Conservation (phyloP, 2,888 invertebrate genomes). For the Eulithis prunata region DNA sequence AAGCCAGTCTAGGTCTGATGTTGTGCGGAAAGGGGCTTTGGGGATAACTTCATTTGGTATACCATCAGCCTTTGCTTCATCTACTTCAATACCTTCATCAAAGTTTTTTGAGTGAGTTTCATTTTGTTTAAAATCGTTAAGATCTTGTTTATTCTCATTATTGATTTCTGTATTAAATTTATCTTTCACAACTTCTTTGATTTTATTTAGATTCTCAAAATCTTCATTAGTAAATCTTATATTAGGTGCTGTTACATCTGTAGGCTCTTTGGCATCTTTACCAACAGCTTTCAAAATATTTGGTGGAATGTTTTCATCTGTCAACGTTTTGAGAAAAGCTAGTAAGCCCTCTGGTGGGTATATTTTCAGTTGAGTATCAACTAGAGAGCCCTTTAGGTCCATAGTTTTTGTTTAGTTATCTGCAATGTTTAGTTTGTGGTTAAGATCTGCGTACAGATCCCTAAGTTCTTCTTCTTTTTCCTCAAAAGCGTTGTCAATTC, state of each 20-base stretch:
- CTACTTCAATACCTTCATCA: constrained; percentile 19
- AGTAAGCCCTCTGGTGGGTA: constrained; percentile 85
- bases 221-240: constrained; percentile 57
- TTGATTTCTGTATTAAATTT: constrained; percentile 24
- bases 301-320: constrained; percentile 76
- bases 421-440: constrained; percentile 87
- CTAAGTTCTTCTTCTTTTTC: constrained; percentile 91
- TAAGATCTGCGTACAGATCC: constrained; percentile 89
- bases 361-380: constrained; percentile 86
- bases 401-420: constrained; percentile 64
- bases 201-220: constrained; percentile 58
- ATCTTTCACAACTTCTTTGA: constrained; percentile 48
- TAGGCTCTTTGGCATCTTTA: constrained; percentile 41
- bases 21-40: constrained; percentile 54
- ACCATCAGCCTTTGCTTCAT: constrained; percentile 12
- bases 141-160: constrained; percentile 25
- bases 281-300: constrained; percentile 73
- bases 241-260: constrained; percentile 42
- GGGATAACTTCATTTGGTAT: constrained; percentile 39
- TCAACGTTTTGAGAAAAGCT: constrained; percentile 80
- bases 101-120: constrained; percentile 31
- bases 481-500: constrained; percentile 90
- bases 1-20: constrained; percentile 87
- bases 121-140: constrained; percentile 25
- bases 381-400: constrained; percentile 85